Evolutionary conservation across 2,888 invertebrate genomes (phyloP), one percentile per base, ranked within the genome.

Genomic region (Latheticus oryzae): DNA sequence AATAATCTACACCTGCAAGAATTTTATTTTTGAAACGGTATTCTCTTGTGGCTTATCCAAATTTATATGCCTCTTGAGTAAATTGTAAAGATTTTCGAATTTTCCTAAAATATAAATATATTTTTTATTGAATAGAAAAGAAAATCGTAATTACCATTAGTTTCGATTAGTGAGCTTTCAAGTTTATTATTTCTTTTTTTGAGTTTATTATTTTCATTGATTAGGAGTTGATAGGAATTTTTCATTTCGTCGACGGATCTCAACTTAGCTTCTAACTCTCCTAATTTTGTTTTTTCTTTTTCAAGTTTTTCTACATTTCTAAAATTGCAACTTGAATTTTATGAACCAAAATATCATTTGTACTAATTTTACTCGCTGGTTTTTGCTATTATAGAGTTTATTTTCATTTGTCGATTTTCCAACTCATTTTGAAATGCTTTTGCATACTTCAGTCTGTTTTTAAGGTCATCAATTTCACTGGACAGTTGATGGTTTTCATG

Each of bases 361-460:
- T 23, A 7, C 3, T 17, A 9, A 23, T 15, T 23, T 33, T 40
- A 52, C 52, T 16, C 30, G 8, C 11, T 52, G 7, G 7, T 52
- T 32, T 42, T 42, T 0, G 15, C 32, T 1, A 40, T 19, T 7
- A 11, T 7, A 8, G 32, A 1, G 15, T 30, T 52, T 13, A 40
- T 19, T 26, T 32, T 37, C 12, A n/a, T 21, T n/a, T 40, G 40
- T 16, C 37, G 7, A 2, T 42, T 23, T 42, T 52, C 52, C 9
- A 52, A 11, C 16, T 52, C 52, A 8, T 23, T 11, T 30, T 40
- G 40, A 15, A 32, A 40, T 7, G 23, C 28, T 1, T 1, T 5
- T 1, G 16, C 21, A 32, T 30, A 52, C 15, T 42, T 19, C 21
- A 52, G 7, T 52, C 42, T 52, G 5, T 52, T 21, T 8, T 30